Evolutionary conservation across 2,113 vertebrate species (phyloP).

Genomic region (Raphicerus campestris): DNA sequence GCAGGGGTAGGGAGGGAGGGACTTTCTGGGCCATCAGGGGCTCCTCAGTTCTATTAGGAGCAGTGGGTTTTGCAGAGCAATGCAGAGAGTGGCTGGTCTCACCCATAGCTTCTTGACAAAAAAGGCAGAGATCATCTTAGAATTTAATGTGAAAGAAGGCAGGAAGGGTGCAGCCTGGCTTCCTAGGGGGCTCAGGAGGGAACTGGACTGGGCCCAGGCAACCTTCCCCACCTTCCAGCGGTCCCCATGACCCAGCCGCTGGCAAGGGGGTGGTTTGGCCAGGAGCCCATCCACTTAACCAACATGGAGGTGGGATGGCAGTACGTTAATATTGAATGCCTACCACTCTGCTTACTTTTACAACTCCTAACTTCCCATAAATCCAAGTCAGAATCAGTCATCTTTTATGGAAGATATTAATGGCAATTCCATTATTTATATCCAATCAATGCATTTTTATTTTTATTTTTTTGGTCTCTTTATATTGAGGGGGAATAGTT

Average conservation of each 20-base stretch:
- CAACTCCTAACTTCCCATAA: conserved; percentile 77
- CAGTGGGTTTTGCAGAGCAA: neutral
- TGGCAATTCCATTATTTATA: conserved; percentile 79
- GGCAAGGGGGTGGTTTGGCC: neutral
- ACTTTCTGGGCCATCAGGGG: neutral
- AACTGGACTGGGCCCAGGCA: neutral
- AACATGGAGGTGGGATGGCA: neutral
- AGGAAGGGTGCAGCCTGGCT: neutral
- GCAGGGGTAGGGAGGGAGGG: neutral
- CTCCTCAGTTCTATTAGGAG: neutral
- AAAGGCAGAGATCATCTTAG: neutral
- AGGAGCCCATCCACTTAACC: neutral
- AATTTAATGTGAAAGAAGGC: neutral
- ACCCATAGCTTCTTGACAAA: neutral
- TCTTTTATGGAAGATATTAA: conserved; percentile 76
- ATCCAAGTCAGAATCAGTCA: conserved; percentile 79
- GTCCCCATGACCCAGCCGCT: neutral
- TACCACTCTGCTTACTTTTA: conserved; percentile 59
- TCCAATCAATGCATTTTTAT: conserved; percentile 52
- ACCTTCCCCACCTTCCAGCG: neutral
- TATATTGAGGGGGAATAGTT: conserved; percentile 39
- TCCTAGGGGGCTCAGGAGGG: no score
- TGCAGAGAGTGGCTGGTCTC: neutral
- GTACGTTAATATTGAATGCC: conserved; percentile 7
- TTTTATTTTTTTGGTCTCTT: neutral